A percentile compares a stretch with the other conserved stretches of the same genome.
Evolutionary conservation across 2,113 vertebrate species (phyloP).

Genomic region (Lepisosteus osseus): DNA sequence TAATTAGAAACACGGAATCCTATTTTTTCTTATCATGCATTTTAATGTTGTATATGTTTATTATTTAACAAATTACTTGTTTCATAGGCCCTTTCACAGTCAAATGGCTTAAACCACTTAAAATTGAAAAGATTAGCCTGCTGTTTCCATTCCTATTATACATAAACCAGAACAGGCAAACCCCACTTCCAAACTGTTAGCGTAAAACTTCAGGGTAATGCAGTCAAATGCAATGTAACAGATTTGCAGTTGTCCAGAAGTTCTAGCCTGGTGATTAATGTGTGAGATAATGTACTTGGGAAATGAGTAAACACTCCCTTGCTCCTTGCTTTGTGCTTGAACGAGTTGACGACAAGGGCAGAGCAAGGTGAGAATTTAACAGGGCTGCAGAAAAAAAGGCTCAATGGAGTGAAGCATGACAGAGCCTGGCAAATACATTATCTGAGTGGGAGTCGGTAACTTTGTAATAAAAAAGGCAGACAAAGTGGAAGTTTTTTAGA

Average conservation of each 20-base stretch:
- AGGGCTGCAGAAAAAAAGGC: conserved; percentile 75
- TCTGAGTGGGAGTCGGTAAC: conserved; percentile 57
- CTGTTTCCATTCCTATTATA: too few species aligned
- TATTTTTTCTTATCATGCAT: conserved; percentile 51
- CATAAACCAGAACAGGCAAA: too few species aligned
- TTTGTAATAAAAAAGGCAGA: conserved; percentile 31
- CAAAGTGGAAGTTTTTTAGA: conserved; percentile 58
- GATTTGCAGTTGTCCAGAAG: conserved; percentile 97
- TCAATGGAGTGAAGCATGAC: conserved; percentile 73
- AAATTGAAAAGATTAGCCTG: too few species aligned
- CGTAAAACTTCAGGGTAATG: conserved; percentile 58
- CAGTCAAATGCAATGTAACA: conserved; percentile 72
- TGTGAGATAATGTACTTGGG: conserved; percentile 99
- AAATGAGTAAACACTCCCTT: conserved; percentile 99
- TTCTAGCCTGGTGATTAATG: conserved; percentile 99
- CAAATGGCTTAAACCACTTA: too few species aligned
- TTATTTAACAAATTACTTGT: too few species aligned
- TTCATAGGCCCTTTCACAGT: too few species aligned
- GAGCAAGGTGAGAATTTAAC: conserved; percentile 99
- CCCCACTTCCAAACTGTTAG: not conserved
- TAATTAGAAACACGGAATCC: conserved; percentile 65
- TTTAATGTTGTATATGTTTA: conserved; percentile 44
- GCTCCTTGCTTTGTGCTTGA: conserved; percentile 99
- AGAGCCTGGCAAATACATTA: conserved; percentile 61
- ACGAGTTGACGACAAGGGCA: conserved; percentile 99